Evolutionary conservation across 2,113 vertebrate species (phyloP).

Genomic region (Leucoraja erinaceus): DNA sequence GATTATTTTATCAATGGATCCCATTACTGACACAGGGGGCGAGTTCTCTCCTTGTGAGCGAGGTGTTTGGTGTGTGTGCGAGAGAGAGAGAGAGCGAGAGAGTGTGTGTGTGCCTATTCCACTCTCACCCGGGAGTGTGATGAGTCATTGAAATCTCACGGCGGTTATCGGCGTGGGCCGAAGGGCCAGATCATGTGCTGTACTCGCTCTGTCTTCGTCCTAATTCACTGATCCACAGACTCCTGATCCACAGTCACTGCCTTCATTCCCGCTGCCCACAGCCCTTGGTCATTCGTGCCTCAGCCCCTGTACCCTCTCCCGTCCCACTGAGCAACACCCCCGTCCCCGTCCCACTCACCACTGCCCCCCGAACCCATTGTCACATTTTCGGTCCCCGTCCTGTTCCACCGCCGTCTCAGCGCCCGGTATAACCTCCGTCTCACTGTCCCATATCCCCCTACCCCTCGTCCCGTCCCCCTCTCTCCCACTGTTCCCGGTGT

Average conservation of each 20-base stretch:
- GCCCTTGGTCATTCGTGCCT: neutral
- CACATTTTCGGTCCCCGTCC: neutral
- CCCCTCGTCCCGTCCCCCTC: neutral
- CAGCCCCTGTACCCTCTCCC: neutral
- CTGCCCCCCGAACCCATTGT: neutral
- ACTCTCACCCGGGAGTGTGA: no score
- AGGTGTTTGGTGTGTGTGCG: neutral
- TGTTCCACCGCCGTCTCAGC: neutral
- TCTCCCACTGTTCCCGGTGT: neutral
- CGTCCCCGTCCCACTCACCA: neutral
- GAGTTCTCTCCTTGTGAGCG: neutral
- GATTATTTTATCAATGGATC: neutral
- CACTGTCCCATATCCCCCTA: conserved; percentile 56
- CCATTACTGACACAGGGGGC: neutral
- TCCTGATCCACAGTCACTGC: neutral
- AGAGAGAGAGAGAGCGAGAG: no score
- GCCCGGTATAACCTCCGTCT: neutral
- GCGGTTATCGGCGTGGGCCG: no score
- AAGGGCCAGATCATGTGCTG: no score
- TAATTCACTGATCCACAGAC: neutral
- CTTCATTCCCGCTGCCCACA: neutral
- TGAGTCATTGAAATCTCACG: no score
- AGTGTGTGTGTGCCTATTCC: no score
- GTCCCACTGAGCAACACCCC: no score
- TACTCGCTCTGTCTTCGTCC: no score